These are phyloP conservation scores for Drosophila pectinifera DNA, from an alignment of 1,140 invertebrate species.

Conservation along the genomic window DNA sequence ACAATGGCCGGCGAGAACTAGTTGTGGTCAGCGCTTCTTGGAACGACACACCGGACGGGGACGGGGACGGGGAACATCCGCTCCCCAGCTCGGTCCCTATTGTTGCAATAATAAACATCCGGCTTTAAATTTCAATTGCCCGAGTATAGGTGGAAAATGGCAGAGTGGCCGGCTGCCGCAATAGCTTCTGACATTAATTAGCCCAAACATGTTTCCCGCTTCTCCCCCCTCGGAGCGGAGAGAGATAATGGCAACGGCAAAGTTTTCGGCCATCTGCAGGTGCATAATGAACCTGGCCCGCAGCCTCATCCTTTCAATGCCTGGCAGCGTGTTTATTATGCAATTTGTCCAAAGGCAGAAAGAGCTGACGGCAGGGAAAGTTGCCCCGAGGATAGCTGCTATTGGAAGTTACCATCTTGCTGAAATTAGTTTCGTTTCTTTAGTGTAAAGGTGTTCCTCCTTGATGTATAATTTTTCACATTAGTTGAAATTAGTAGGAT, in stretches of 20 bases:
- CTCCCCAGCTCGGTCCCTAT: conserved; percentile 48
- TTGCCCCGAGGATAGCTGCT: not conserved
- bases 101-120: conserved; percentile 80
- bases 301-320: not conserved
- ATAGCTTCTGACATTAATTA: conserved; percentile 81
- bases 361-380: not conserved
- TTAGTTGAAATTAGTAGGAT: not conserved
- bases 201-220: conserved; percentile 62
- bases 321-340: conserved; percentile 59
- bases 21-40: conserved; percentile 49
- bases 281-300: conserved; percentile 54
- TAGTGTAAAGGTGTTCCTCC: not conserved
- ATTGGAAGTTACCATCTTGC: not conserved
- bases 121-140: conserved; percentile 76
- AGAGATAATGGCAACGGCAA: conserved; percentile 49
- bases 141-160: conserved; percentile 37
- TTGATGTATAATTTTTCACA: not conserved
- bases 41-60: conserved; percentile 12
- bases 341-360: conserved; percentile 39
- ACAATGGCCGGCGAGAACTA: conserved; percentile 17
- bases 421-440: not conserved
- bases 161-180: conserved; percentile 49
- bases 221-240: not conserved
- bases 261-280: conserved; percentile 69
- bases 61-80: conserved; percentile 40